A percentile compares a stretch with the other conserved stretches of the same genome.
Conservation (phyloP, 2,113 vertebrate species). For the Oreochromis tanganicae region DNA sequence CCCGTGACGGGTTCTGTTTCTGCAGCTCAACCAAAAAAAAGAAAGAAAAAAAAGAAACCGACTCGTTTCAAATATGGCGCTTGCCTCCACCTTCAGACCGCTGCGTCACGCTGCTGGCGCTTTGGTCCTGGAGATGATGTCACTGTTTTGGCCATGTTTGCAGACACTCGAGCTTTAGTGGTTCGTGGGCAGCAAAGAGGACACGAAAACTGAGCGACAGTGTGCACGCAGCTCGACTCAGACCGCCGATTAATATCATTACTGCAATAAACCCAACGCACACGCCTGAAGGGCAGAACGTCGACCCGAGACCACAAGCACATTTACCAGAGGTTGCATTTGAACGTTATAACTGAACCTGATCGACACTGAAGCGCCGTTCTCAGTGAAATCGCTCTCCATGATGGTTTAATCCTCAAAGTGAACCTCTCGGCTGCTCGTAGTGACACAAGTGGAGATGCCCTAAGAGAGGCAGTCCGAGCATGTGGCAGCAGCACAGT, state of each 20-base stretch:
- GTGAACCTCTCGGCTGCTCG: neutral
- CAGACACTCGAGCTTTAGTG: neutral
- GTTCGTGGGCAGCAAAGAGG: neutral
- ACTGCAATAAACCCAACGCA: neutral
- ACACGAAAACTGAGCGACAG: neutral
- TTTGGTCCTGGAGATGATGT: neutral
- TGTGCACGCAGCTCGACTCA: neutral
- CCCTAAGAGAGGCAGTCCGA: neutral
- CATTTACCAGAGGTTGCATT: neutral
- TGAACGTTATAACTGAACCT: neutral
- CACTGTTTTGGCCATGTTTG: neutral
- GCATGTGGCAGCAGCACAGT: neutral
- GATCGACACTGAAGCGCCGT: neutral
- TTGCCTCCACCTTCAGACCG: neutral
- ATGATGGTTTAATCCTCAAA: neutral
- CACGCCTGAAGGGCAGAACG: neutral
- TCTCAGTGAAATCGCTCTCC: neutral
- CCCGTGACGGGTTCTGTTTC: neutral
- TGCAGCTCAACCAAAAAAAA: neutral
- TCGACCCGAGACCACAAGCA: neutral
- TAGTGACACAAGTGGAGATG: neutral
- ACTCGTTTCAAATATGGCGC: neutral
- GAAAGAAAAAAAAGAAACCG: neutral
- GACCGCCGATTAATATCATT: neutral
- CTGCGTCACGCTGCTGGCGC: neutral